phyloP scores from a whole-genome alignment of 2,113 vertebrate species.

The Platycercus adscitus region DNA sequence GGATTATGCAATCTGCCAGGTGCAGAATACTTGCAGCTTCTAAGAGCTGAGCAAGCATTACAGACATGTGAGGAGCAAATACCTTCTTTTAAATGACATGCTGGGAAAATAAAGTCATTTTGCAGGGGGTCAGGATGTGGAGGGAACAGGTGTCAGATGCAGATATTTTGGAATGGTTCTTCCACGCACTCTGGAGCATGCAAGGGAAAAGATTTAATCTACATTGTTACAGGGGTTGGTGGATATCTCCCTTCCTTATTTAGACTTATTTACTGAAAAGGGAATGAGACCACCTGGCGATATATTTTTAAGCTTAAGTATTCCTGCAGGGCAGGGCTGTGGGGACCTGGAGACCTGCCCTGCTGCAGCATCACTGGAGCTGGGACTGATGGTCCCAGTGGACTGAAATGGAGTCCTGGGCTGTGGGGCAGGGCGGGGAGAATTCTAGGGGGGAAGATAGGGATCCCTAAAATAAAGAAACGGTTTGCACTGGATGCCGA shows the following conservation, averaged over 20 bases:
- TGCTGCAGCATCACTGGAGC: not conserved
- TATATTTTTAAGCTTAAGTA: constrained; percentile 10
- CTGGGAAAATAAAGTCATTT: not conserved
- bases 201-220: constrained; percentile 33
- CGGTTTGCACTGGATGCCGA: not conserved
- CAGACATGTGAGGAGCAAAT: not conserved
- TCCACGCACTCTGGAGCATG: not conserved
- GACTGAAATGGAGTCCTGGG: not conserved
- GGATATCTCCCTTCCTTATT: constrained; percentile 15
- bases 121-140: constrained; percentile 22
- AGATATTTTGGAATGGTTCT: constrained; percentile 28
- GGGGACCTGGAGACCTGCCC: not conserved
- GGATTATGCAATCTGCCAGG: constrained; percentile 29
- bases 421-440: not conserved
- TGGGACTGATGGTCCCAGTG: not conserved
- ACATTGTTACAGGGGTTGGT: not conserved
- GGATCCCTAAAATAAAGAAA: not conserved
- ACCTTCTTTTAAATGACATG: not conserved
- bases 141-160: constrained; percentile 18
- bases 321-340: not conserved
- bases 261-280: constrained; percentile 18
- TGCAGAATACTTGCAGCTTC: constrained; percentile 44
- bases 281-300: constrained; percentile 3
- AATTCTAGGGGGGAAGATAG: not conserved
- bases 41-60: constrained; percentile 39